A percentile compares a stretch with the other conserved stretches of the same genome.
phyloP scores from a whole-genome alignment of 2,888 invertebrate genomes.

The Xanthia togata region DNA sequence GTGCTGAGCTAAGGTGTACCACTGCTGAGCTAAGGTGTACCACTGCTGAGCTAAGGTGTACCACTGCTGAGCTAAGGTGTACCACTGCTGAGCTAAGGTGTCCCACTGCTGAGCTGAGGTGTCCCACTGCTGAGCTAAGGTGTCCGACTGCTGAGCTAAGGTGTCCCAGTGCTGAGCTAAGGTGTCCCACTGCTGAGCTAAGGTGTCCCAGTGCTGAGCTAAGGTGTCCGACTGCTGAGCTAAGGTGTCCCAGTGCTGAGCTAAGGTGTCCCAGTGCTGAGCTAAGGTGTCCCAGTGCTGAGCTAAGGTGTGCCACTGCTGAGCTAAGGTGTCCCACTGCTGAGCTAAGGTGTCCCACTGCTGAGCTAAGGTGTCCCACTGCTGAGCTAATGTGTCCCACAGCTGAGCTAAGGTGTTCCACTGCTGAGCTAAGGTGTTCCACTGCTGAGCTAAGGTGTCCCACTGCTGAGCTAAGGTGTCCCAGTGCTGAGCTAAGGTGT shows the following conservation, averaged over 20 bases:
- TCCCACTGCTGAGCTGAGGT: too few relatives aligned
- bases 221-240: too few relatives aligned
- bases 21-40: background rate
- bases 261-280: too few relatives aligned
- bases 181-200: too few relatives aligned
- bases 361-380: background rate
- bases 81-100: background rate
- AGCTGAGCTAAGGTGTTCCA: background rate
- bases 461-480: background rate
- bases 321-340: background rate
- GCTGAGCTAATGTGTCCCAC: background rate
- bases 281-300: background rate
- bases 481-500: background rate
- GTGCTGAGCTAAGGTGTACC: background rate
- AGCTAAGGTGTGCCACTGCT: too few relatives aligned
- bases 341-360: background rate
- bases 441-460: background rate
- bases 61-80: background rate
- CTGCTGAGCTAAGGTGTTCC: background rate
- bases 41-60: background rate
- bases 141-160: too few relatives aligned
- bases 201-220: background rate
- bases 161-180: background rate
- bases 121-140: background rate
- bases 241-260: background rate